Evolutionary conservation across 1,140 invertebrate genomes (phyloP).

Genomic region (Physella acuta): DNA sequence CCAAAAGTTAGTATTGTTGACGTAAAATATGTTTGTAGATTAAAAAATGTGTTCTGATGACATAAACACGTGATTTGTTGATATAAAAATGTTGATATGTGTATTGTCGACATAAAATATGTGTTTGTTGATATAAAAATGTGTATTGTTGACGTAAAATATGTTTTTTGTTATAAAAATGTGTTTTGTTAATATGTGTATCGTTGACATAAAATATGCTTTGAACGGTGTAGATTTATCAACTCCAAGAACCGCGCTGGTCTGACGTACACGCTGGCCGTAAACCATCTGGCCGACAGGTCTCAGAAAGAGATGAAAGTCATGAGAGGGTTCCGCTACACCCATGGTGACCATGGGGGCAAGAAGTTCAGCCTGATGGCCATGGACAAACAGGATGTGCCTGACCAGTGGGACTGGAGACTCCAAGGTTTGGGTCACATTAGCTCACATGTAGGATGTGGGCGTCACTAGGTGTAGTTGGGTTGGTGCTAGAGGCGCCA

Average conservation of each 20-base stretch:
- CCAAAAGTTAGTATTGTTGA: too few species aligned
- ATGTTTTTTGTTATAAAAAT: too few species aligned
- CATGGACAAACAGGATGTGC: constrained; percentile 32
- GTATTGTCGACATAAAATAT: too few species aligned
- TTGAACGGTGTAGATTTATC: constrained; percentile 77
- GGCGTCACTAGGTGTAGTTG: background rate
- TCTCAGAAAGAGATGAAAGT: constrained; percentile 76
- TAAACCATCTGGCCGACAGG: constrained; percentile 89
- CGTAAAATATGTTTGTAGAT: too few species aligned
- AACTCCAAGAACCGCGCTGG: constrained; percentile 81
- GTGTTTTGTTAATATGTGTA: too few species aligned
- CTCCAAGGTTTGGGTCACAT: constrained; percentile 65
- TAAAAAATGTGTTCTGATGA: too few species aligned
- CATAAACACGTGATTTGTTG: too few species aligned
- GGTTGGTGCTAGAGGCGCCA: too few species aligned
- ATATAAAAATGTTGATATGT: too few species aligned
- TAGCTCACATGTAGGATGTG: background rate
- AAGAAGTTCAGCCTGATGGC: constrained; percentile 67
- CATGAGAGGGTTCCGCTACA: constrained; percentile 74
- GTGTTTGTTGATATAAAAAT: too few species aligned
- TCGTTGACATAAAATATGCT: too few species aligned
- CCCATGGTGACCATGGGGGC: constrained; percentile 66
- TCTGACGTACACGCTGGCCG: constrained; percentile 72
- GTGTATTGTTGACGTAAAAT: too few species aligned
- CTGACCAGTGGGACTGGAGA: constrained; percentile 79